Percentiles rank a stretch among this genome's conserved stretches.
phyloP scores from a whole-genome alignment of 2,888 invertebrate genomes.

The Melinaea menophilus region DNA sequence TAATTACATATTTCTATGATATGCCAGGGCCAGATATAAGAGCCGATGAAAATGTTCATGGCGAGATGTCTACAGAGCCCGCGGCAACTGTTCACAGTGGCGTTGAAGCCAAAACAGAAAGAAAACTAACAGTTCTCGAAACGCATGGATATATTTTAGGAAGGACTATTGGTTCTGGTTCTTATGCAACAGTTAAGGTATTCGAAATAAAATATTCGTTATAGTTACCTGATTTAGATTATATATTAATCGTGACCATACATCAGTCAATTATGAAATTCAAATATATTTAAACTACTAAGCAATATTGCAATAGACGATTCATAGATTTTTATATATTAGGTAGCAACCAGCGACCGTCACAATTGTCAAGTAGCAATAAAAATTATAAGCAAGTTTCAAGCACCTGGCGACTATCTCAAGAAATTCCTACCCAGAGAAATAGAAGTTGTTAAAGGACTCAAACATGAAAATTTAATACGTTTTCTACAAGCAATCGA shows the following conservation, averaged over 20 bases:
- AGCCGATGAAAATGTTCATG: slow-evolving; percentile 72
- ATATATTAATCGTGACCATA: too few species aligned
- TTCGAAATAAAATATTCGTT: too few species aligned
- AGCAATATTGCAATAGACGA: not conserved
- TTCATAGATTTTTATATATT: slow-evolving; percentile 16
- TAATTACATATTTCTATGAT: slow-evolving; percentile 64
- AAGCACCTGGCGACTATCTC: slow-evolving; percentile 88
- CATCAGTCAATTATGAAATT: too few species aligned
- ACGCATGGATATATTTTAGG: slow-evolving; percentile 87
- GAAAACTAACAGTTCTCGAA: slow-evolving; percentile 83
- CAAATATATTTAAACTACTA: not conserved
- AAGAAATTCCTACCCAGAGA: slow-evolving; percentile 89
- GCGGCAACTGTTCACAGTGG: slow-evolving; percentile 67
- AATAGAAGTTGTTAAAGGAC: slow-evolving; percentile 88
- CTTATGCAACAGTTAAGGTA: slow-evolving; percentile 89
- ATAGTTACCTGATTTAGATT: too few species aligned
- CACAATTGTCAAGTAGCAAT: slow-evolving; percentile 87
- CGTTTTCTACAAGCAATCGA: slow-evolving; percentile 90
- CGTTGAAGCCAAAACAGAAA: slow-evolving; percentile 63
- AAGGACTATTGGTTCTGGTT: slow-evolving; percentile 87
- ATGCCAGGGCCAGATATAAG: slow-evolving; percentile 75
- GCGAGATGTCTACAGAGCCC: slow-evolving; percentile 71
- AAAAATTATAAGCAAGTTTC: slow-evolving; percentile 90
- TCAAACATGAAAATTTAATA: slow-evolving; percentile 88
- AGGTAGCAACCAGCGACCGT: slow-evolving; percentile 85